Evolutionary conservation across 2,113 vertebrate genomes (phyloP).

Genomic region (Gobiocypris rarus): DNA sequence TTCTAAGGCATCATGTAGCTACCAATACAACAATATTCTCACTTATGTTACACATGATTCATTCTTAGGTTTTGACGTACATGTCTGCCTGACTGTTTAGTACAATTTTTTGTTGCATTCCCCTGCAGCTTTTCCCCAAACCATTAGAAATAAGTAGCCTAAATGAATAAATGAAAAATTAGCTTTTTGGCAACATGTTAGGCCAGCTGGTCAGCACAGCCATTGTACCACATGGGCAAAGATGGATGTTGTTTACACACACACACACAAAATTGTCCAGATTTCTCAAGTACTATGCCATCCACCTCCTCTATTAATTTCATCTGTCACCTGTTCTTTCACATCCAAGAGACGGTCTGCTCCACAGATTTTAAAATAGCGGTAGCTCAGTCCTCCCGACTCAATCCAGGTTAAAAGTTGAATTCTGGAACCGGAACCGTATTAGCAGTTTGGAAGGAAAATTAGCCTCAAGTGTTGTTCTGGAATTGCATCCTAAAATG

Average conservation of each 20-base stretch:
- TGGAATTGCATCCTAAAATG: not conserved
- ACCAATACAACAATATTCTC: not conserved
- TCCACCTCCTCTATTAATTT: not conserved
- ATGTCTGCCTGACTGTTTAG: not conserved
- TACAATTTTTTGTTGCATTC: not conserved
- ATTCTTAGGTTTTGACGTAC: not conserved
- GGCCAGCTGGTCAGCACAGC: not conserved
- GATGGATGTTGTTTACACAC: constrained; percentile 11
- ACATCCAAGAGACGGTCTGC: not conserved
- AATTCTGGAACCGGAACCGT: not conserved
- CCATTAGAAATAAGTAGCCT: not conserved
- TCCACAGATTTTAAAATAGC: not conserved
- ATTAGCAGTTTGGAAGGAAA: constrained; percentile 1
- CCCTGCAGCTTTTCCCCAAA: not conserved
- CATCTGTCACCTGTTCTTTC: not conserved
- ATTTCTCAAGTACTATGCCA: not conserved
- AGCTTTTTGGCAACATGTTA: not conserved
- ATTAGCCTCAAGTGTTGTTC: not conserved
- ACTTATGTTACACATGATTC: not conserved
- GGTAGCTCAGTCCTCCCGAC: not conserved
- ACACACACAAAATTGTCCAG: no score
- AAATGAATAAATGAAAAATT: not conserved
- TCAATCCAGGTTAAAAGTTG: not conserved
- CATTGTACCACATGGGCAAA: not conserved
- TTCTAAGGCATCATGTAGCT: not conserved